Conservation (phyloP, 1,140 invertebrate species). For the Ips nitidus region DNA sequence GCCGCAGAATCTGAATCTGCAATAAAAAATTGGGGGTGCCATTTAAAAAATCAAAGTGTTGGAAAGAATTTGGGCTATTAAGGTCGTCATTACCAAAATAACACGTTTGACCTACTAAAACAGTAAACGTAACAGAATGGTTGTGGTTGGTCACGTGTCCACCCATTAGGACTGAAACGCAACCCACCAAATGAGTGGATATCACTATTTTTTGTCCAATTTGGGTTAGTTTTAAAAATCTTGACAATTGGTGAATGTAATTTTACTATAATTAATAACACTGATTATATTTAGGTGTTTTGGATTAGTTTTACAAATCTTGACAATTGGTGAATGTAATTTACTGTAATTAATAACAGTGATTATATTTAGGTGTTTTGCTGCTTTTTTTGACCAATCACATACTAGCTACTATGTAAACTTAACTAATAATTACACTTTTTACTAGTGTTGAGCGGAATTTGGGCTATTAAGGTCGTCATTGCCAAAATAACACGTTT, state of each 20-base stretch:
- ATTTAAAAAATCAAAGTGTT: too few species aligned
- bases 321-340: too few species aligned
- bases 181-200: slow-evolving; percentile 43
- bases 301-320: too few species aligned
- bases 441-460: too few species aligned
- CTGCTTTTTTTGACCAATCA: background rate
- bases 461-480: too few species aligned
- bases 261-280: background rate
- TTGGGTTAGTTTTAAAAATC: too few species aligned
- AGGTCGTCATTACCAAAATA: too few species aligned
- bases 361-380: background rate
- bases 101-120: too few species aligned
- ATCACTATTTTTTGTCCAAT: slow-evolving; percentile 46
- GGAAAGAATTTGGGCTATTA: too few species aligned
- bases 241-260: background rate
- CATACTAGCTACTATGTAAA: background rate
- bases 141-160: slow-evolving; percentile 44
- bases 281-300: background rate
- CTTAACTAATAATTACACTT: background rate
- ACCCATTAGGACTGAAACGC: slow-evolving; percentile 46
- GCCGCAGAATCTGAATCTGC: too few species aligned
- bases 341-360: background rate
- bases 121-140: slow-evolving; percentile 2
- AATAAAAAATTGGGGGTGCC: too few species aligned
- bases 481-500: too few species aligned